Base-by-base conservation (phyloP, 2,797 vertebrate genomes). In the Huso huso region DNA sequence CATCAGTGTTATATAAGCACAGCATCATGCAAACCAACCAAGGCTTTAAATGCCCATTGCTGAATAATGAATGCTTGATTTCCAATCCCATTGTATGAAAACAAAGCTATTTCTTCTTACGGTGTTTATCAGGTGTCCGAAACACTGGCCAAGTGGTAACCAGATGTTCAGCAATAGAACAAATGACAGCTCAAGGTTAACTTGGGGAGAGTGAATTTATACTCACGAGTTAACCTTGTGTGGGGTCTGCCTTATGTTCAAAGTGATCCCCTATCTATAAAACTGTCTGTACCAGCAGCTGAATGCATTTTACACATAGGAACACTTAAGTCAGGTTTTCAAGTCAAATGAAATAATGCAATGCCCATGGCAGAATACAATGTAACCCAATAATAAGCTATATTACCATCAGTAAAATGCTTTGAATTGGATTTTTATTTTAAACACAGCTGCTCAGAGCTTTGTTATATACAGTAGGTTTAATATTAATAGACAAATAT, bases 81-180 rank as follows among this genome's bases (percentile, higher is more conserved):
- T 37, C 23, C 23, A 37, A 37, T 37, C 23, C 23, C 23, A 3
- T 37, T 37, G 2, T 37, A 37, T 37, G 23, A 37, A 3, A 37
- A 37, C 23, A 37, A 37, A 37, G 23, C 23, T 37, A 37, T 4
- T 4, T 37, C 53, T 66, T 69, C 64, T 69, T 37, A 62, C 37
- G 50, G 59, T 13, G 51, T 60, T 55, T 49, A 76, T 51, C 11
- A 76, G 71, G 65, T 49, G 8, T 11, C 66, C 50, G 63, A 67
- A 0, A 49, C 7, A 4, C 70, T 12, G 67, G 2, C 23, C 1
- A 51, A 11, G 61, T 72, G 67, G 64, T 9, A 67, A 68, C 49
- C 64, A 66, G 48, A 66, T 48, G 49, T 8, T 51, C 51, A 60
- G 50, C 13, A 48, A 48, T 13, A 57, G 59, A 51, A 37, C 52